Percentiles rank a stretch among this genome's conserved stretches.
phyloP scores from a whole-genome alignment of 2,113 vertebrate genomes.

The Puma concolor region DNA sequence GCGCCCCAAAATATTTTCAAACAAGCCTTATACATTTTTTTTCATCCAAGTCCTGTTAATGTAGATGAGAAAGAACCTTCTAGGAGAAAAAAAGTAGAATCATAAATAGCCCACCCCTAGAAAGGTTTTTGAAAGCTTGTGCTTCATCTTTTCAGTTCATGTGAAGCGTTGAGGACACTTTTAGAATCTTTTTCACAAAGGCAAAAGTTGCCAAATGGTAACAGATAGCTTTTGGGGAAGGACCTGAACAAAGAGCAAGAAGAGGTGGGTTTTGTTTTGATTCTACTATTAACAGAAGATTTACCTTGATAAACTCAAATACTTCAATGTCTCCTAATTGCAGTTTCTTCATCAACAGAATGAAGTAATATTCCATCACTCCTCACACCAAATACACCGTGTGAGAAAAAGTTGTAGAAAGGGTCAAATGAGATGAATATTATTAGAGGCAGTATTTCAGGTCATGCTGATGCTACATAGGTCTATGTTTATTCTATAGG shows the following conservation, averaged over 20 bases:
- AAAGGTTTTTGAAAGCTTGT: background rate
- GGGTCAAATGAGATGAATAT: background rate
- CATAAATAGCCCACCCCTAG: background rate
- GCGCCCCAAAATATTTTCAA: background rate
- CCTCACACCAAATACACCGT: background rate
- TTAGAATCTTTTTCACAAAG: background rate
- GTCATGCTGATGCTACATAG: background rate
- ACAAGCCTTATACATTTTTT: background rate
- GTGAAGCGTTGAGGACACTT: background rate
- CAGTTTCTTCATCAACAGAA: background rate
- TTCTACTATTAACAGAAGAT: slow-evolving; percentile 3
- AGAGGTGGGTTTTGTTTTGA: background rate
- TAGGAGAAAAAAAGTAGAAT: background rate
- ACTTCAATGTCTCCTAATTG: background rate
- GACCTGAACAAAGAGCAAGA: background rate
- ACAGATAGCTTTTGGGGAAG: background rate
- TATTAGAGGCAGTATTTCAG: background rate
- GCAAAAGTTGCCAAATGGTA: background rate
- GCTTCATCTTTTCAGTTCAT: background rate
- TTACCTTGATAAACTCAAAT: background rate
- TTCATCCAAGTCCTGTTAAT: background rate
- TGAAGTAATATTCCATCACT: background rate
- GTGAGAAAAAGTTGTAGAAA: background rate
- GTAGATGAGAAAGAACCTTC: background rate
- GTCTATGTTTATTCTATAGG: background rate